Conservation (phyloP, 2,113 vertebrate genomes). For the Laticauda laticaudata region DNA sequence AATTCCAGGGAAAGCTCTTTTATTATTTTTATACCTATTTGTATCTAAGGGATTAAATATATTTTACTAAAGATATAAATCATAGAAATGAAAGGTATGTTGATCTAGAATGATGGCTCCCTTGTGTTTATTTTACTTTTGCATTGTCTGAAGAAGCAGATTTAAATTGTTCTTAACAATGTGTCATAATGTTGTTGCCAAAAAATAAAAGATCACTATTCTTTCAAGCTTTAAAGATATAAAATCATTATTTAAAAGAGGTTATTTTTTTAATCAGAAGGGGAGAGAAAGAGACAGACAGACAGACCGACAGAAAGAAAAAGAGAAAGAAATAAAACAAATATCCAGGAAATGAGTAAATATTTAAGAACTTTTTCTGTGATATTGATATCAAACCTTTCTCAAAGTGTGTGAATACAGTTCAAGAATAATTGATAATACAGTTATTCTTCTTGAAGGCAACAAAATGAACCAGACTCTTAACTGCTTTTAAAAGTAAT, state of each 20-base stretch:
- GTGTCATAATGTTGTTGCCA: slow-evolving; percentile 1
- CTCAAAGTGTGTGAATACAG: neutral
- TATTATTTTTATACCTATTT: neutral
- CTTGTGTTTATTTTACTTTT: neutral
- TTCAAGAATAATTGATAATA: neutral
- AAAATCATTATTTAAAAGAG: slow-evolving; percentile 16
- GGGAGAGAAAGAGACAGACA: neutral
- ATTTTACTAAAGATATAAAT: slow-evolving; percentile 1
- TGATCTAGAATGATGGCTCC: neutral
- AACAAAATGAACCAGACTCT: neutral
- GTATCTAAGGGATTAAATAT: neutral
- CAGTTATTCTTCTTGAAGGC: neutral
- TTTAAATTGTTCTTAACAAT: slow-evolving; percentile 7
- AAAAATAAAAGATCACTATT: neutral
- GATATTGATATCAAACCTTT: neutral
- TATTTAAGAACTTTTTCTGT: neutral
- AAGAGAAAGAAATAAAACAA: neutral
- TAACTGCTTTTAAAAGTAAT: neutral
- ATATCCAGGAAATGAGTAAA: neutral
- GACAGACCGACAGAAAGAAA: neutral
- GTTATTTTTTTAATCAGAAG: neutral
- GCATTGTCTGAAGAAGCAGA: slow-evolving; percentile 9
- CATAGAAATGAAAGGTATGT: neutral
- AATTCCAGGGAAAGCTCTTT: neutral
- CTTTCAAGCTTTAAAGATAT: slow-evolving; percentile 21